Percentiles rank a stretch among this genome's conserved stretches.
These are phyloP conservation scores for Tanytarsus gracilentus DNA, from an alignment of 2,888 invertebrate genomes.

Conservation along the genomic window DNA sequence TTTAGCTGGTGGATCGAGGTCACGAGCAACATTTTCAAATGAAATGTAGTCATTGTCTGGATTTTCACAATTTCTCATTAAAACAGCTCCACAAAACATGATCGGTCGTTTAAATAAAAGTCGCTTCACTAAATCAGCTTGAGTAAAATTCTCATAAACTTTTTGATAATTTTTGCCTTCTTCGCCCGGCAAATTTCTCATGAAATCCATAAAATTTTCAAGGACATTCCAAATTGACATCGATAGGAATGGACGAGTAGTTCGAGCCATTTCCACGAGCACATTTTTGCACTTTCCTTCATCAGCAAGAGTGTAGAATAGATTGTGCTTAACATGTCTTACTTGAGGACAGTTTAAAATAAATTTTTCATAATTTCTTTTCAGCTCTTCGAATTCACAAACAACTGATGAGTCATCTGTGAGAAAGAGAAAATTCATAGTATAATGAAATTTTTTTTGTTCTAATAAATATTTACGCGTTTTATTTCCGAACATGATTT, in stretches of 20 bases:
- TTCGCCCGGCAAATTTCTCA: background rate
- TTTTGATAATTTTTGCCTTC: background rate
- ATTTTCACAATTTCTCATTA: background rate
- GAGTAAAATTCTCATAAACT: background rate
- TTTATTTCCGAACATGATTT: too few species aligned
- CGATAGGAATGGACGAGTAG: constrained; percentile 5
- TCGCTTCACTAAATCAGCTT: background rate
- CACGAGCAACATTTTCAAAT: background rate
- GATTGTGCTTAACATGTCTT: too few species aligned
- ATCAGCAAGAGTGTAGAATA: too few species aligned
- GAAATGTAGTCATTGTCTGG: background rate
- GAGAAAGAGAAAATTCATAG: too few species aligned
- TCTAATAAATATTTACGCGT: too few species aligned
- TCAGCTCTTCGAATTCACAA: too few species aligned
- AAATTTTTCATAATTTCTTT: too few species aligned
- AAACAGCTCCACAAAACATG: background rate
- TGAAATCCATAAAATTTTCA: background rate
- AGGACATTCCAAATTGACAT: background rate
- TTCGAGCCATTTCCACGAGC: background rate
- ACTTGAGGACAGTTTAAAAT: too few species aligned
- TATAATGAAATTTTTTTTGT: too few species aligned
- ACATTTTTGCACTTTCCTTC: background rate
- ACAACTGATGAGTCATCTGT: too few species aligned
- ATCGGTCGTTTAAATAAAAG: background rate
- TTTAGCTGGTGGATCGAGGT: background rate